These are phyloP conservation scores for Gnathonemus longibarbis DNA, from an alignment of 2,113 vertebrate species.

Conservation along the genomic window DNA sequence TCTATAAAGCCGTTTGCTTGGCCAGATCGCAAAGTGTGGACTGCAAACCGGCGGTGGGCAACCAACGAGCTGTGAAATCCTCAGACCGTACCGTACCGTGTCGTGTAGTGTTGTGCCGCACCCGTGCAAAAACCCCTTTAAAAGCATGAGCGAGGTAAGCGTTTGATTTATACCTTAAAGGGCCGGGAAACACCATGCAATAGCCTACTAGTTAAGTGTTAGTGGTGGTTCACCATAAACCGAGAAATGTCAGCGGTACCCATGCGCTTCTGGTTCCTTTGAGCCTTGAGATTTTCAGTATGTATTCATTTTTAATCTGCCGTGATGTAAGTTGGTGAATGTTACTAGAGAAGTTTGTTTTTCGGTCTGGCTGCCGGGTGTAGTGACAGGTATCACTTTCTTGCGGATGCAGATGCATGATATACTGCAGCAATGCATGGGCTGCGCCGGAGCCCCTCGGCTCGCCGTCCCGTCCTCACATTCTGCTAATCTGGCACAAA, in stretches of 20 bases:
- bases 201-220: neutral
- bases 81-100: neutral
- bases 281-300: neutral
- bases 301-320: neutral
- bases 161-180: neutral
- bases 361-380: neutral
- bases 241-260: neutral
- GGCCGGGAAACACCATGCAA: neutral
- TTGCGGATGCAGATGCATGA: neutral
- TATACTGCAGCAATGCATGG: neutral
- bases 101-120: neutral
- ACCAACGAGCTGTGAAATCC: conserved; percentile 14
- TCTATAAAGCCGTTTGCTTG: conserved; percentile 32
- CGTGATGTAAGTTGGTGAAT: neutral
- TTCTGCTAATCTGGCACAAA: neutral
- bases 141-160: conserved; percentile 65
- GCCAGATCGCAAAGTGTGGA: conserved; percentile 24
- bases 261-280: neutral
- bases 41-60: conserved; percentile 22
- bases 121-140: neutral
- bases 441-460: neutral
- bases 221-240: neutral
- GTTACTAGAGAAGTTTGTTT: neutral
- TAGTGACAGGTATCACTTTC: conserved; percentile 1
- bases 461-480: neutral